Percentiles rank a stretch among this genome's conserved stretches.
Evolutionary conservation across 2,797 vertebrate species (phyloP).

Genomic region (Etheostoma nigrum): DNA sequence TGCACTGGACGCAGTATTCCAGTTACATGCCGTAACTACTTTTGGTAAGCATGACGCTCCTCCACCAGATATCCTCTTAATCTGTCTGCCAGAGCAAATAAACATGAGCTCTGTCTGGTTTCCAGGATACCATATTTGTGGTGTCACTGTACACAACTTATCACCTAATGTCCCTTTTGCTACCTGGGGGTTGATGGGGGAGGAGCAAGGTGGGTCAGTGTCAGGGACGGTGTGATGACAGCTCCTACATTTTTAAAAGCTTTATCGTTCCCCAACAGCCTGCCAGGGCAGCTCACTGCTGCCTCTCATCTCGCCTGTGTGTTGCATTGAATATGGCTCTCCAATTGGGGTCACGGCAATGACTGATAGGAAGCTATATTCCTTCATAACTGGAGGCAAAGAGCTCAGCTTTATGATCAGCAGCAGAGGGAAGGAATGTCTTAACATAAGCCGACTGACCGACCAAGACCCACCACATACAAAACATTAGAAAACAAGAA

Average conservation of each 20-base stretch:
- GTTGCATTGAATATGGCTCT: conserved; percentile 81
- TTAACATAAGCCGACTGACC: conserved; percentile 48
- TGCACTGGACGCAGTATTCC: too few relatives aligned
- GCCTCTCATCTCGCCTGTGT: conserved; percentile 77
- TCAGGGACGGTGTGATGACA: conserved; percentile 67
- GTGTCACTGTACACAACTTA: conserved; percentile 55
- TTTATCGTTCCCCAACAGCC: conserved; percentile 83
- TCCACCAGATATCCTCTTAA: too few relatives aligned
- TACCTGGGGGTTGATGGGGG: conserved; percentile 61
- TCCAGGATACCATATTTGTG: not conserved
- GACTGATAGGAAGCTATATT: conserved; percentile 78
- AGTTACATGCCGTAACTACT: too few relatives aligned
- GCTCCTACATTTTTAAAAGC: conserved; percentile 77
- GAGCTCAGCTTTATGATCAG: conserved; percentile 64
- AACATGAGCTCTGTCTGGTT: too few relatives aligned
- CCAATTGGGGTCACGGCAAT: conserved; percentile 81
- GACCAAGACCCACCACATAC: conserved; percentile 11
- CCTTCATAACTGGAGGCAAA: conserved; percentile 68
- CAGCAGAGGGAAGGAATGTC: conserved; percentile 25
- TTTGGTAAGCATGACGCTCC: too few relatives aligned
- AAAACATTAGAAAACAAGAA: conserved; percentile 39
- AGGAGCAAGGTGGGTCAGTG: conserved; percentile 42
- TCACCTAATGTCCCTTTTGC: conserved; percentile 57
- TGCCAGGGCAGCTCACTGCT: conserved; percentile 61
- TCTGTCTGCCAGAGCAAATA: too few relatives aligned